These are phyloP conservation scores for Falco berigora DNA, from an alignment of 2,797 vertebrate genomes.

Conservation along the genomic window DNA sequence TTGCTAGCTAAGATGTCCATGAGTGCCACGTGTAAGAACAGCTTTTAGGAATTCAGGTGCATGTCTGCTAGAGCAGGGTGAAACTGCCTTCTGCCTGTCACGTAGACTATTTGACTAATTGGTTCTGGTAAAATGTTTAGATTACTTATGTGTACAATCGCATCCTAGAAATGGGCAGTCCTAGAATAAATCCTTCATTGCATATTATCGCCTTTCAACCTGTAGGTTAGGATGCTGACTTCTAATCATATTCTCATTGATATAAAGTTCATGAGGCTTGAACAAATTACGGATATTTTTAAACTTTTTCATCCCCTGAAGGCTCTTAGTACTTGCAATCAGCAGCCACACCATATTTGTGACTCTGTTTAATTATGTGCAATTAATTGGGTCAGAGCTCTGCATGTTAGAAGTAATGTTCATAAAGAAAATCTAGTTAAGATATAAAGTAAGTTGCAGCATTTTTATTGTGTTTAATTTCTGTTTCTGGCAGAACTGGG, in stretches of 20 bases:
- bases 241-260: neutral
- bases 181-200: neutral
- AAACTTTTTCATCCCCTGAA: neutral
- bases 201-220: neutral
- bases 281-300: neutral
- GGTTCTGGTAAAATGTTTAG: neutral
- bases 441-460: neutral
- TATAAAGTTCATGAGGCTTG: neutral
- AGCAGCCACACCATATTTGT: neutral
- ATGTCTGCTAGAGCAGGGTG: neutral
- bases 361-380: neutral
- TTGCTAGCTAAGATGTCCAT: neutral
- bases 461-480: neutral
- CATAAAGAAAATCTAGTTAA: neutral
- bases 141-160: neutral
- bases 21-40: neutral
- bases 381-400: neutral
- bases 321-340: neutral
- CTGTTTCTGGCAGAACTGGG: neutral
- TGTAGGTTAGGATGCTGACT: neutral
- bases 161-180: neutral
- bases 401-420: neutral
- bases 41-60: neutral
- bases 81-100: neutral
- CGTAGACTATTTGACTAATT: neutral